Evolutionary conservation across 2,888 invertebrate genomes (phyloP).

Genomic region (Microctonus brassicae): DNA sequence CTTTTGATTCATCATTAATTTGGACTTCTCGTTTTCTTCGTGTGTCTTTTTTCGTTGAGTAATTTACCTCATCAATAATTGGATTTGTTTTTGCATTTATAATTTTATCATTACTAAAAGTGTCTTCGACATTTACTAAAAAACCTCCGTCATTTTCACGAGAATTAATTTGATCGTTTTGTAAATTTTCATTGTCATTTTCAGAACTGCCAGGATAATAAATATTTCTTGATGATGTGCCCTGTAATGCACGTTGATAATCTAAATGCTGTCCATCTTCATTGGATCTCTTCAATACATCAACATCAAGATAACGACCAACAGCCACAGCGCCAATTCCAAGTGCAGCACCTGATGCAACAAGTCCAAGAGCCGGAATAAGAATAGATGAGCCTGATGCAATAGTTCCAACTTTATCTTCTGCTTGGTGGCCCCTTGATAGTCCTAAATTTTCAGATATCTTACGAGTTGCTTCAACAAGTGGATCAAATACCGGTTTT

Average conservation of each 20-base stretch:
- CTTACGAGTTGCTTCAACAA: constrained; percentile 84
- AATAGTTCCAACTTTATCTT: constrained; percentile 78
- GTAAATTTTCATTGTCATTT: neutral
- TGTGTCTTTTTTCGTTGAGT: constrained; percentile 1
- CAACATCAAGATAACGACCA: constrained; percentile 79
- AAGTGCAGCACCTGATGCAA: constrained; percentile 86
- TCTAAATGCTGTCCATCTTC: constrained; percentile 72
- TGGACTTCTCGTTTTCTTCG: constrained; percentile 51
- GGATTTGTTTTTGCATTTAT: constrained; percentile 40
- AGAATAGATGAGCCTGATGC: constrained; percentile 77
- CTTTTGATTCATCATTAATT: constrained; percentile 37
- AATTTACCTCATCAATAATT: constrained; percentile 20
- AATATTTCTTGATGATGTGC: neutral
- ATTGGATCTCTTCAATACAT: constrained; percentile 73
- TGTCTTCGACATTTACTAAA: constrained; percentile 47
- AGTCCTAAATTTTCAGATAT: constrained; percentile 83
- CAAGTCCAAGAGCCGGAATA: constrained; percentile 79
- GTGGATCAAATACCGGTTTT: constrained; percentile 77
- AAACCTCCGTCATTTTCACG: constrained; percentile 38
- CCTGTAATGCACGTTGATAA: constrained; percentile 73
- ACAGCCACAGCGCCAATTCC: constrained; percentile 86
- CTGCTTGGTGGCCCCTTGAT: constrained; percentile 71
- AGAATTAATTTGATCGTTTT: constrained; percentile 6
- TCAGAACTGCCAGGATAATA: constrained; percentile 9
- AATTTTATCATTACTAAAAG: constrained; percentile 16